Percentiles rank a stretch among this genome's conserved stretches.
phyloP scores from a whole-genome alignment of 2,888 invertebrate genomes.

The Nebria salina region DNA sequence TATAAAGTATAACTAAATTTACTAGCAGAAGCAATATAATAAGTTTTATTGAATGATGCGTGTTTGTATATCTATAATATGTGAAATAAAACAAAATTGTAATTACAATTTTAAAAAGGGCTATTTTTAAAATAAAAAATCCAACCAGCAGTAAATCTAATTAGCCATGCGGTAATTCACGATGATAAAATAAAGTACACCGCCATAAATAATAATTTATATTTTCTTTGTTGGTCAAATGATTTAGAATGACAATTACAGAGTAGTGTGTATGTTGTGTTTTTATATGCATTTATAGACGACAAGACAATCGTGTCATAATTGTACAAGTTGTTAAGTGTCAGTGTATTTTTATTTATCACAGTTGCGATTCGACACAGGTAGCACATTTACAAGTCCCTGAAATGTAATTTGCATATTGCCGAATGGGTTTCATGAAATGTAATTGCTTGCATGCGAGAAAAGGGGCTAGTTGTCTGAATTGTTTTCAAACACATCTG shows the following conservation, averaged over 20 bases:
- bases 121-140: no score
- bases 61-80: no score
- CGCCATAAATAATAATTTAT: neutral
- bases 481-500: neutral
- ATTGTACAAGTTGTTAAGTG: constrained; percentile 12
- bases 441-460: neutral
- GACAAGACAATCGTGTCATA: constrained; percentile 35
- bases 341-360: neutral
- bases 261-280: no score
- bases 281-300: neutral
- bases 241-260: neutral
- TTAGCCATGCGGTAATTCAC: neutral
- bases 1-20: no score
- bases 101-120: neutral
- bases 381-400: neutral
- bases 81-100: neutral
- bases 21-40: no score
- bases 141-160: neutral
- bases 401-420: neutral
- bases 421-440: neutral
- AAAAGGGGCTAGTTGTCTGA: neutral
- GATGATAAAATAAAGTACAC: neutral
- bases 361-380: neutral
- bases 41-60: no score
- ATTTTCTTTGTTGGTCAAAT: neutral